Evolutionary conservation across 2,797 vertebrate genomes (phyloP).

Genomic region (Calcarius lapponicus): DNA sequence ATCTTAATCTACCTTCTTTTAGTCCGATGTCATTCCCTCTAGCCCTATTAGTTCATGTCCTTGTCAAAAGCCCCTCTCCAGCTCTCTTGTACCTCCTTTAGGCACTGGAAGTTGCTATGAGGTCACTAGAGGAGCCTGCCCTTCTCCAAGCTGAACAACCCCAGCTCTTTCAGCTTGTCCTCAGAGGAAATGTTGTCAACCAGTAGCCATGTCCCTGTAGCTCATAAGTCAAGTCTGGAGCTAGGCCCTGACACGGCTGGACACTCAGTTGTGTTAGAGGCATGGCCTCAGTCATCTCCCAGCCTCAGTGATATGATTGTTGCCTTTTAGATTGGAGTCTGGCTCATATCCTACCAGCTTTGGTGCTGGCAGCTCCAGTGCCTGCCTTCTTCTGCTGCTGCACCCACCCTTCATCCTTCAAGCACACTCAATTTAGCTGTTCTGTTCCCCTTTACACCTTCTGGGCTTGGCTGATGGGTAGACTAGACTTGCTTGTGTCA

Average conservation of each 20-base stretch:
- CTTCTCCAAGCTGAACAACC: not conserved
- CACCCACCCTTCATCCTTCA: not conserved
- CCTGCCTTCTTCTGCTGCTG: not conserved
- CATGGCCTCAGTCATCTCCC: accelerated
- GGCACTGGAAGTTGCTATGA: not conserved
- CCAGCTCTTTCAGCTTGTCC: not conserved
- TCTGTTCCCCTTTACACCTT: not conserved
- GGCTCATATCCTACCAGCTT: not conserved
- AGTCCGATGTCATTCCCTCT: not conserved
- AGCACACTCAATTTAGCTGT: accelerated
- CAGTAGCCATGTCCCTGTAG: not conserved
- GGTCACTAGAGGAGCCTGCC: not conserved
- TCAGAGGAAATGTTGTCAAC: not conserved
- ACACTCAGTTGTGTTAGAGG: not conserved
- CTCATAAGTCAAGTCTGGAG: not conserved
- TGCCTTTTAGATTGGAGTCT: not conserved
- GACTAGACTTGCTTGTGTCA: not conserved
- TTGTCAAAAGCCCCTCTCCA: not conserved
- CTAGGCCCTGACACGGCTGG: not conserved
- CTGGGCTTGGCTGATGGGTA: not conserved
- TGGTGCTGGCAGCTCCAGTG: not conserved
- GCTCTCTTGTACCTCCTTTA: not conserved
- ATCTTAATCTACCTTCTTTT: not conserved
- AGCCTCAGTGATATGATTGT: not conserved
- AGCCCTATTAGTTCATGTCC: not conserved